Evolutionary conservation across 2,888 invertebrate species (phyloP), one percentile per base, ranked within the genome.

Genomic region (Vannuccia rotundouncinata): DNA sequence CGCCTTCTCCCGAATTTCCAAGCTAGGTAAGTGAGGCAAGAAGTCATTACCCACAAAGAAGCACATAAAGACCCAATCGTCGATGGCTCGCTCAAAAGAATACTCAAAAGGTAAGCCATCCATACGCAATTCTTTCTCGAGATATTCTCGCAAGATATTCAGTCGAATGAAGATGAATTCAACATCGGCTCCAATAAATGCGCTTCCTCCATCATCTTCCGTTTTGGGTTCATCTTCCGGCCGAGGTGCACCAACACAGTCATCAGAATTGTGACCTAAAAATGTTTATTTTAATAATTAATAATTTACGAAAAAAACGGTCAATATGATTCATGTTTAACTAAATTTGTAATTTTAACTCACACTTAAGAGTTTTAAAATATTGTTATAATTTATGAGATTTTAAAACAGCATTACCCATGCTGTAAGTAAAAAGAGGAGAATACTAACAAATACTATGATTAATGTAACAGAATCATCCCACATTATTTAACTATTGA

Each of bases 11-110:
- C 90, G 91, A 85, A 99, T 99, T 90, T 99, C 98, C 84, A 99
- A 89, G 78, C 96, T 96, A 1, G 99, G 99, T 83, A 99, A 90
- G 90, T 99, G 99, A 0, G 99, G 99, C 84, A 99, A 88, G 87
- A 99, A 99, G 89, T 99, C 99, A 86, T 99, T 99, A 76, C 99
- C 99, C 78, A 98, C 97, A 89, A 99, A 99, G 90, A 99, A 99
- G 87, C 99, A 99, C 95, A 99, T 96, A 84, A 91, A 91, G 22
- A 91, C 98, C 98, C 98, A 99, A 89, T 99, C 99, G 86, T 99
- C 99, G 22, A 99, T 88, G 0, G 92, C 95, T 80, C 98, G 88
- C 85, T 99, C 99, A 87, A 99, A 94, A 86, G 95, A 94, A 88
- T 95, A 98, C 77, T 91, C 90, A 88, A 99, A 98, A 0, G 97